Base-by-base conservation (phyloP, 2,113 vertebrate genomes). In the Corvus hawaiiensis region DNA sequence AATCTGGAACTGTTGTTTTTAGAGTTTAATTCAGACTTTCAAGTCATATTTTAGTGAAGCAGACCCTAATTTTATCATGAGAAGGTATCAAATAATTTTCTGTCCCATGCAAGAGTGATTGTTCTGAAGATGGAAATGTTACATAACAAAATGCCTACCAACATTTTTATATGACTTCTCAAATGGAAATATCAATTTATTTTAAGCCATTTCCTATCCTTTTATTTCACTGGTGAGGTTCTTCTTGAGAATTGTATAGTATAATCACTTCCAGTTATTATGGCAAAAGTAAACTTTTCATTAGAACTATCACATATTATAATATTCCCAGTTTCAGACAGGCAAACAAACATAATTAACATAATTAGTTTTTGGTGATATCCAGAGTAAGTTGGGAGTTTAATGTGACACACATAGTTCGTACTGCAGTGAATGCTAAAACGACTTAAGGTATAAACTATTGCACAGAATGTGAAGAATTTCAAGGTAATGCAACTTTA, bases 11-110 rank as follows among this genome's bases (percentile, higher is more conserved):
- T 49, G 37, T 48, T 78, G 4, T 9, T 90, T 81, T 89, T 72
- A 19, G 41, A 95, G 44, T 96, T 94, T 91, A 91, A 95, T 96
- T 97, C 86, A 84, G 66, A 92, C 52, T 96, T 95, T 84, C 52
- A 84, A 94, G 32, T 63, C 68, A 71, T 78, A 87, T 86, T 97
- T 93, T 80, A 85, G 63, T 86, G 89, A 95, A 92, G 78, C 51
- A 87, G 35, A 85, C 67, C 67, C 61, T 59, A 93, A 80, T 73
- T 96, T 89, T 63, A 75, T 77, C 66, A 71, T 43, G 78, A 94
- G 44, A 55, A 85, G 68, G 54, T 79, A 87, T 67, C 81, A 93
- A 74, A 93, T 96, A 39, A 32, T 59, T 61, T 87, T 75, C 11
- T 92, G 61, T 90, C 73, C 66, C 63, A n/a, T 68, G 69, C 94